phyloP scores from a whole-genome alignment of 2,113 vertebrate species.

The Myocastor coypus region DNA sequence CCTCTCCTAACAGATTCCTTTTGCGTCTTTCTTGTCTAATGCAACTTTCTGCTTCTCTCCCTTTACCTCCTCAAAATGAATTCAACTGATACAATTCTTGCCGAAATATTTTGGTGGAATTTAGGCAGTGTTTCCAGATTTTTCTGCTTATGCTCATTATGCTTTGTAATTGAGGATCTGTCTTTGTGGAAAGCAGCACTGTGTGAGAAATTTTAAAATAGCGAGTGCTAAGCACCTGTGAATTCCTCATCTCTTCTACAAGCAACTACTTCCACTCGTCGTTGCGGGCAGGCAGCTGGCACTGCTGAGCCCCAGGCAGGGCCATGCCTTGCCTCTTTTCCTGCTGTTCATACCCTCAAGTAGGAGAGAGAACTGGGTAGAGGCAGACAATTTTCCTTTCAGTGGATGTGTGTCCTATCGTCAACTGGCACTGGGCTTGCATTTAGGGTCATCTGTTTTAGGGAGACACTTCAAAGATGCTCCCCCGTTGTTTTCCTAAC shows the following conservation, averaged over 20 bases:
- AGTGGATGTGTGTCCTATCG: background rate
- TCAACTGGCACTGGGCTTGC: background rate
- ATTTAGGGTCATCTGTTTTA: background rate
- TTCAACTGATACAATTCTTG: background rate
- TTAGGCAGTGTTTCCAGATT: background rate
- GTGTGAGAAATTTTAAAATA: background rate
- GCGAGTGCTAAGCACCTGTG: background rate
- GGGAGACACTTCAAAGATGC: background rate
- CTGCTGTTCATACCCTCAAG: background rate
- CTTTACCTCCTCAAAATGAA: conserved; percentile 6
- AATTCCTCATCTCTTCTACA: background rate
- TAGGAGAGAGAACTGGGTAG: background rate
- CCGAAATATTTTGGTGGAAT: background rate
- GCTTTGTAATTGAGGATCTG: background rate
- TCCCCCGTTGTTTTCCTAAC: background rate
- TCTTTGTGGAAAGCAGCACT: background rate
- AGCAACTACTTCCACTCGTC: background rate
- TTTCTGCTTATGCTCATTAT: background rate
- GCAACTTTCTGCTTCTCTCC: background rate
- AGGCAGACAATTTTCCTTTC: background rate
- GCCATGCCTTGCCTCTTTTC: background rate
- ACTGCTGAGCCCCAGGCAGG: background rate
- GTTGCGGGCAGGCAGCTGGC: background rate
- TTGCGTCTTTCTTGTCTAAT: background rate
- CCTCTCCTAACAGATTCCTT: no score